Percentiles rank a stretch among this genome's conserved stretches.
These are phyloP conservation scores for Lysandra bellargus DNA, from an alignment of 2,888 invertebrate species.

Conservation along the genomic window DNA sequence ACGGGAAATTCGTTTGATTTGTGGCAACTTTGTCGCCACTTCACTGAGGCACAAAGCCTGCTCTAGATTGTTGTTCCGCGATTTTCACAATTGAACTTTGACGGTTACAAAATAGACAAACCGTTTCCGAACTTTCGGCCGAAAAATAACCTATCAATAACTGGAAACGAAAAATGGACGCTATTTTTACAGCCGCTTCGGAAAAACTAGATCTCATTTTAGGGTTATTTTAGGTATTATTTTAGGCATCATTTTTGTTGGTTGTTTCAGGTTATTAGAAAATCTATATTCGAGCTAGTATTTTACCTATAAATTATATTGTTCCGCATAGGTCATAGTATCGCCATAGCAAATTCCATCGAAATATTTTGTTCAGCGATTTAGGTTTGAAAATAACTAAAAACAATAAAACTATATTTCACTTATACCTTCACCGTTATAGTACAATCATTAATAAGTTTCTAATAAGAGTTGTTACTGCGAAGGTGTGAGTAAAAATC, in stretches of 20 bases:
- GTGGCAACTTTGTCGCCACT: neutral
- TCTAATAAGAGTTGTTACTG: too few species aligned
- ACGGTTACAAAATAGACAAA: constrained; percentile 33
- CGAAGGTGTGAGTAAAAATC: too few species aligned
- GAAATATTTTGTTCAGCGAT: too few species aligned
- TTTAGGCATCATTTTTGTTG: neutral
- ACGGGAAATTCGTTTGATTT: neutral
- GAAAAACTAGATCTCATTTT: neutral
- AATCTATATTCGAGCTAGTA: too few species aligned
- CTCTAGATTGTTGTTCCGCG: neutral
- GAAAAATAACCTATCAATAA: neutral
- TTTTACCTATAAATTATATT: too few species aligned
- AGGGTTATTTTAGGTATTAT: too few species aligned
- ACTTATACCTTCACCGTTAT: too few species aligned
- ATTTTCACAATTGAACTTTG: constrained; percentile 34
- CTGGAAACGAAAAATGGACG: constrained; percentile 15
- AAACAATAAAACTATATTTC: too few species aligned
- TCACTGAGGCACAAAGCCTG: neutral
- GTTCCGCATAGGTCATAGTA: too few species aligned
- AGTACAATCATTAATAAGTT: too few species aligned
- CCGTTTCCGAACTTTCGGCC: neutral
- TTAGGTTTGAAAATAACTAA: too few species aligned
- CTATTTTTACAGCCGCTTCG: neutral
- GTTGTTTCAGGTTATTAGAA: neutral
- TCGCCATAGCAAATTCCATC: too few species aligned